phyloP scores from a whole-genome alignment of 2,888 invertebrate genomes.

The Machimus atricapillus region DNA sequence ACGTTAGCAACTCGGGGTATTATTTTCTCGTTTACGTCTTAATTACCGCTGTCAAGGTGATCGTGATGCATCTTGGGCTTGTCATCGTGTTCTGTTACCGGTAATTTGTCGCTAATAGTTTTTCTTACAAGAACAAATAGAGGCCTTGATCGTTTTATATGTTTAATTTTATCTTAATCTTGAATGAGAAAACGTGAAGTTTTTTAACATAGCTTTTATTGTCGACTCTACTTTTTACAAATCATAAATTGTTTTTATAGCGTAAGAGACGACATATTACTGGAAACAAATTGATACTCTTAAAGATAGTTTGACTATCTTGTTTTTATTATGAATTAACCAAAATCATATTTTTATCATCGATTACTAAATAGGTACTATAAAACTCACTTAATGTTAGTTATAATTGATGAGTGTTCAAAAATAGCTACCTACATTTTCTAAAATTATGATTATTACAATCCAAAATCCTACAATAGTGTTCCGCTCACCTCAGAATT shows the following conservation, averaged over 20 bases:
- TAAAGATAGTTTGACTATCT: too few species aligned
- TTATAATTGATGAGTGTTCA: too few species aligned
- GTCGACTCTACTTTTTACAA: neutral
- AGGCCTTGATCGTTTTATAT: neutral
- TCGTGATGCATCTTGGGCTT: neutral
- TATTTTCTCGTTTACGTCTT: neutral
- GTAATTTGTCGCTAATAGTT: neutral
- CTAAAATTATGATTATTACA: too few species aligned
- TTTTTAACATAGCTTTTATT: neutral
- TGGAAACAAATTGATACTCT: neutral
- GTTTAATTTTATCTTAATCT: neutral
- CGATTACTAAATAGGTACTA: too few species aligned
- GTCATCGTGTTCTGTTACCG: neutral
- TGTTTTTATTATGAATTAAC: too few species aligned
- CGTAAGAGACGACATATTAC: neutral
- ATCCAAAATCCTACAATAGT: too few species aligned
- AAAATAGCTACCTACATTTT: too few species aligned
- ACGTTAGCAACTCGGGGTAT: neutral
- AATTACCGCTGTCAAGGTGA: neutral
- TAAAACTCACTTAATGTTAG: too few species aligned
- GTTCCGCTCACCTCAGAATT: too few species aligned
- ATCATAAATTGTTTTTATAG: neutral
- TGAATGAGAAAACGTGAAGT: neutral
- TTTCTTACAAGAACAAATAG: neutral
- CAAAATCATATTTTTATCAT: too few species aligned